Conservation (phyloP, 2,888 invertebrate genomes). For the Meghimatium bilineatum region DNA sequence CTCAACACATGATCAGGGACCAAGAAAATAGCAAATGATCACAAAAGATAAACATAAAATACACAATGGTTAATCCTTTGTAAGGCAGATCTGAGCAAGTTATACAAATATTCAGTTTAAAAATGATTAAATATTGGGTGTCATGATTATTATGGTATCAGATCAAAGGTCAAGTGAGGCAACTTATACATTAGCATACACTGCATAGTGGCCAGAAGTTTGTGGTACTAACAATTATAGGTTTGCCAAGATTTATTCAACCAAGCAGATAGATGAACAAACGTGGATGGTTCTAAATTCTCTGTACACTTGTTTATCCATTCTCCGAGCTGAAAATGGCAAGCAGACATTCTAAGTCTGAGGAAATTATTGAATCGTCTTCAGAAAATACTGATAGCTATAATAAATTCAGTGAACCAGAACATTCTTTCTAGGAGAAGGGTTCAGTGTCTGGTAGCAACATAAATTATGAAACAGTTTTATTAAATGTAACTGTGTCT, state of each 20-base stretch:
- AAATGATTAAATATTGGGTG: background rate
- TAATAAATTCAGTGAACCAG: too few species aligned
- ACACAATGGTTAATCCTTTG: background rate
- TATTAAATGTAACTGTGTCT: too few species aligned
- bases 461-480: too few species aligned
- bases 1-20: background rate
- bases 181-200: background rate
- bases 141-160: background rate
- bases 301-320: background rate
- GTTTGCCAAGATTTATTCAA: background rate
- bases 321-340: background rate
- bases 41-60: background rate
- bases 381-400: too few species aligned
- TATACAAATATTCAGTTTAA: background rate
- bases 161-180: background rate
- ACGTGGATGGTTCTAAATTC: background rate
- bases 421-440: too few species aligned
- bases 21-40: background rate
- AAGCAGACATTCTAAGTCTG: too few species aligned
- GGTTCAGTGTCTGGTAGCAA: too few species aligned
- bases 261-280: background rate
- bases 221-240: background rate
- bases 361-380: too few species aligned
- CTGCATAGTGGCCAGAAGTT: background rate
- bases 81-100: background rate